Evolutionary conservation across 2,797 vertebrate species (phyloP), one percentile per base, ranked within the genome.

Genomic region (Eutrigla gurnardus): DNA sequence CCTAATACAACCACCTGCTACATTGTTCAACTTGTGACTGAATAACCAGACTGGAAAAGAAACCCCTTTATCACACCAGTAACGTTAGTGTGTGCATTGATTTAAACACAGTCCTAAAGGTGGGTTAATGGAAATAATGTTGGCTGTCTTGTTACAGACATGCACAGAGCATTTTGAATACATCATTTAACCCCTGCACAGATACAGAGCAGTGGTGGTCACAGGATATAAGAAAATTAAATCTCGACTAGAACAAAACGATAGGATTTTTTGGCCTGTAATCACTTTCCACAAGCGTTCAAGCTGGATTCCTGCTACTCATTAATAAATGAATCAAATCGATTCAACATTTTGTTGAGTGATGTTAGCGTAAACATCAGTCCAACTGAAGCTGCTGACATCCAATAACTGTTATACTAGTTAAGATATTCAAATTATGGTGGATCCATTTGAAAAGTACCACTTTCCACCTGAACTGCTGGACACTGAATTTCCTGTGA

Each of bases 201-300:
- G n/a, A n/a, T n/a, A 25, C 25, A 25, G 25, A 25, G 2, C 25
- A 25, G 25, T 25, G 25, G 25, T 25, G 25, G 25, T 25, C 25
- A 25, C 25, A 25, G 25, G 25, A 25, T 25, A 25, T 25, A 25
- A 47, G 3, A 50, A 18, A 18, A 18, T 36, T 32, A 18, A 54
- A 49, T 61, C n/a, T 33, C 1, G 11, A 15, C 18, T 52, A 69
- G 53, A 12, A 15, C 36, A 62, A 65, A 50, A 39, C n/a, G 4
- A 65, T 4, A 33, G 43, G 14, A 60, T n/a, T 50, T 64, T 39
- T 32, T 47, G n/a, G 12, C 15, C 42, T 36, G 35, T 11, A 66
- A 57, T 59, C 8, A 36, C 4, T 36, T 66, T 42, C 62, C n/a
- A 66, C 78, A 61, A 65, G 36, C 65, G 52, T 65, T 77, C 45